Base-by-base conservation (phyloP, 1,140 invertebrate genomes). In the Uloborus diversus region DNA sequence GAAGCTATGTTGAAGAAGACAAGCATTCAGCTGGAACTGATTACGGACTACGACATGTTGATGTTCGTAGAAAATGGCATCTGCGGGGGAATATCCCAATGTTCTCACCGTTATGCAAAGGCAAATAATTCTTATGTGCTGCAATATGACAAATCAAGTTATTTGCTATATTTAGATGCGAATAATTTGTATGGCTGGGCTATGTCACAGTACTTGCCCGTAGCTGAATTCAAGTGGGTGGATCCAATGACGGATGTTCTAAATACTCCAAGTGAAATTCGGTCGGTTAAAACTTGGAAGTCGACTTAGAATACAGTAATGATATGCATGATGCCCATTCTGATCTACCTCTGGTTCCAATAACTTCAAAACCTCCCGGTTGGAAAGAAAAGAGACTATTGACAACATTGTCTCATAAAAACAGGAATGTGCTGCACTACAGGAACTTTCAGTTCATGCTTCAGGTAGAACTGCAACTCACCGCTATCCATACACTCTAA, bases 141-240 rank as follows among this genome's bases (percentile, higher is more conserved):
- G 49, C 42, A 81, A 57, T 83, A 81, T 75, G 59, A 83, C 69
- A 27, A 32, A 65, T 51, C 25, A 2, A 82, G n/a, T 11, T 83
- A 84, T 32, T 33, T 84, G 3, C 75, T 81, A 28, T 84, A 84
- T 80, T 64, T 80, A 13, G 83, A 82, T 66, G 49, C 47, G 1
- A 84, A 85, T 49, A 85, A 85, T 79, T 20, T 53, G 9, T 85
- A 86, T 81, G 83, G 81, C 35, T 62, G 53, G 37, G 56, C 70
- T 11, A 73, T 73, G 70, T 32, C n/a, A 1, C 56, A 73, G 25
- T 9, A 1, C 14, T 17, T 59, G 4, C 70, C 70, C 2, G 25
- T 25, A 7, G 4, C 30, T 9, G 5, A 59, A 3, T 73, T 73
- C 28, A 20, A n/a, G 1, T 37, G 69, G 69, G 7, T 28, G n/a